phyloP scores from a whole-genome alignment of 2,113 vertebrate species.

The Haplochromis vanheusdeni region DNA sequence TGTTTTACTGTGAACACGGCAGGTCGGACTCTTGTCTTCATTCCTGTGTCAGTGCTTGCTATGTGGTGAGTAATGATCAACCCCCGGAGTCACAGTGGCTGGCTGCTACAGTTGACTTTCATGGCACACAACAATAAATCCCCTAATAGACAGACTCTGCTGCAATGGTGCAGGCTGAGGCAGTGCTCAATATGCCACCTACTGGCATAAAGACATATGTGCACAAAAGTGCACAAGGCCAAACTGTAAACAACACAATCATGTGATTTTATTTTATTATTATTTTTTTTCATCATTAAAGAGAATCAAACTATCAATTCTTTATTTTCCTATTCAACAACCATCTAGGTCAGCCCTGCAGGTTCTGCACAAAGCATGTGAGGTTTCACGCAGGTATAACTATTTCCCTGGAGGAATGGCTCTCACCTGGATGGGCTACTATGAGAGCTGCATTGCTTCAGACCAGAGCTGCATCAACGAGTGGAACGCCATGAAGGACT shows the following conservation, averaged over 20 bases:
- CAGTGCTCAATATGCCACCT: conserved; percentile 42
- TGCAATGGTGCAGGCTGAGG: neutral
- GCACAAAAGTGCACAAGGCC: neutral
- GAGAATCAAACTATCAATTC: neutral
- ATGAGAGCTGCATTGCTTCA: conserved; percentile 90
- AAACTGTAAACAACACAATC: neutral
- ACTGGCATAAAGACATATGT: conserved; percentile 22
- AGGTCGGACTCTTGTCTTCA: conserved; percentile 91
- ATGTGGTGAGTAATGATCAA: conserved; percentile 85
- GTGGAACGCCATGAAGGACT: conserved; percentile 96
- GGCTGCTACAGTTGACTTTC: neutral
- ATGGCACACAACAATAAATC: conserved; percentile 15
- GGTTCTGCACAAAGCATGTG: conserved; percentile 93
- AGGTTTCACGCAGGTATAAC: conserved; percentile 88
- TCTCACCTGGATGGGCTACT: conserved; percentile 92
- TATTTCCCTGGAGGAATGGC: conserved; percentile 93
- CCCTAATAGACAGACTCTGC: neutral
- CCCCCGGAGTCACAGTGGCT: conserved; percentile 3
- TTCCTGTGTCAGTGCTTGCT: conserved; percentile 95
- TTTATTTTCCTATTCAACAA: neutral
- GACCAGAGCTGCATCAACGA: conserved; percentile 98
- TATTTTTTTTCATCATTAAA: neutral
- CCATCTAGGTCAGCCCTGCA: conserved; percentile 89
- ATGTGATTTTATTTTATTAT: neutral
- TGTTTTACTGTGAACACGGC: conserved; percentile 95